Evolutionary conservation across 2,888 invertebrate species (phyloP), one percentile per base, ranked within the genome.

Genomic region (Graphium colonna): DNA sequence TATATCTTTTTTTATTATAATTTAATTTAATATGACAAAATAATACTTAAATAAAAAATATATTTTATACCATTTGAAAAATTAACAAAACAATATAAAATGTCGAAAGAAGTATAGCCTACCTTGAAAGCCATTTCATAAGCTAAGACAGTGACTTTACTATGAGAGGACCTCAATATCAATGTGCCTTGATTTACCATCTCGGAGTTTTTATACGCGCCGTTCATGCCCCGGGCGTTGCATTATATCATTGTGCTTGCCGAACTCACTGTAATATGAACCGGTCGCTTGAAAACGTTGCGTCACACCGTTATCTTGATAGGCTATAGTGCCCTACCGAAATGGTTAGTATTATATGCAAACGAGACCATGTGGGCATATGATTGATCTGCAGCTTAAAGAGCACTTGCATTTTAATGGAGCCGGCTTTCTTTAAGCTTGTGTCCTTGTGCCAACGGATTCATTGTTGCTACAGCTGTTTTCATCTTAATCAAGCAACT

Each of bases 111-210:
- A 39, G 12, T 26, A 1, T 10, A 36, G 43, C 68, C 59, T 71
- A 87, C 87, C 86, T 84, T 85, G 69, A 81, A 84, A 73, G 79
- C 79, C 87, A 88, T 88, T 76, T 71, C 73, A 59, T 61, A 60
- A 57, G 61, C 60, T 67, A 56, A 67, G 64, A 65, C 58, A 63
- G 71, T 79, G 78, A 80, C 80, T 79, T 76, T 68, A 73, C 79
- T 65, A 62, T 64, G 74, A 78, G 76, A 63, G 73, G 66, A 73
- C 62, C 75, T 75, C 76, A 75, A 79, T 71, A 77, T 74, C 79
- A 87, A 83, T 87, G 85, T 86, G 71, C 73, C 59, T 59, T 58
- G 68, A 72, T 69, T 63, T 62, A 60, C 58, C 60, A 60, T 67
- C 65, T 54, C 65, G 49, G 65, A 73, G 69, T 79, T 82, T 84